Conservation (phyloP, 2,113 vertebrate genomes). For the Poeciliopsis occidentalis region DNA sequence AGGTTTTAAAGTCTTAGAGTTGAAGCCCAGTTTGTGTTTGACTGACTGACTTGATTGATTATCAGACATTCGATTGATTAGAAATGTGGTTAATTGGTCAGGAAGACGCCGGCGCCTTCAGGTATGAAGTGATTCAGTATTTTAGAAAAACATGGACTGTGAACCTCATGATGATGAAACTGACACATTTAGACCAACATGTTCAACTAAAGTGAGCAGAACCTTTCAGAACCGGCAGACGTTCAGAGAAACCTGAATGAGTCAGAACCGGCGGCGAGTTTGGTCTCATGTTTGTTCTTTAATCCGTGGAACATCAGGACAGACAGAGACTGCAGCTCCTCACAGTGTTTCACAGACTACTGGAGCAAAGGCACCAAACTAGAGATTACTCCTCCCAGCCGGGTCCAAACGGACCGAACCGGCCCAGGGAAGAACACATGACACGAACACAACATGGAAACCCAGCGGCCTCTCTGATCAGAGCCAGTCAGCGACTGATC, state of each 20-base stretch:
- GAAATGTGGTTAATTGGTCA: no score
- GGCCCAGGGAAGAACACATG: constrained; percentile 27
- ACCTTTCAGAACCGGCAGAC: background rate
- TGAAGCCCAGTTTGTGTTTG: no score
- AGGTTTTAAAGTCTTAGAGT: no score
- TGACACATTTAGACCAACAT: no score
- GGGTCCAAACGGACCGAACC: constrained; percentile 49
- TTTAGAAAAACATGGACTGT: no score
- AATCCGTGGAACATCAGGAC: constrained; percentile 45
- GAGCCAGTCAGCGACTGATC: constrained; percentile 27
- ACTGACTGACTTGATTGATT: no score
- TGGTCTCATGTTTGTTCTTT: constrained; percentile 54
- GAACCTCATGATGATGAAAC: no score
- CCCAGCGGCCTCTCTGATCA: no score
- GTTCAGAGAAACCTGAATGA: background rate
- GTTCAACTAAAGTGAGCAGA: no score
- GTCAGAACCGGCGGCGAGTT: background rate
- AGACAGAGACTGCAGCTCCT: constrained; percentile 49
- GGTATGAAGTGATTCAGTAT: no score
- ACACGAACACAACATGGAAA: constrained; percentile 32
- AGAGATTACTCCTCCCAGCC: constrained; percentile 58
- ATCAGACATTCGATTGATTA: no score
- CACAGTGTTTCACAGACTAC: constrained; percentile 68
- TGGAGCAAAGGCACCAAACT: constrained; percentile 71
- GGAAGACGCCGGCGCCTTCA: no score